Evolutionary conservation across 2,113 vertebrate genomes (phyloP), one percentile per base, ranked within the genome.

Genomic region (Zosterops borbonicus): DNA sequence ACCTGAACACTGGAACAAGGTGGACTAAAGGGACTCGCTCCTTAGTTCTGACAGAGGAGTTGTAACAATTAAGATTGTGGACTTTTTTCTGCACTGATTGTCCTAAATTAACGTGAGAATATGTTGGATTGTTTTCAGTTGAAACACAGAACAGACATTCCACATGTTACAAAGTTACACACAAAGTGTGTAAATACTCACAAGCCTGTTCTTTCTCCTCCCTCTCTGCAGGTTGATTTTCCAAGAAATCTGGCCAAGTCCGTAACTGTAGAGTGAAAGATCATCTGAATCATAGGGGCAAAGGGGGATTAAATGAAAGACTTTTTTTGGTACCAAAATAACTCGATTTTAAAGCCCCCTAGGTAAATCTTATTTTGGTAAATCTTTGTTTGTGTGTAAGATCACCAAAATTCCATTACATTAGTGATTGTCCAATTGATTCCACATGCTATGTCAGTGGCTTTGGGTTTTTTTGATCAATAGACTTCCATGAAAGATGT

Each of bases 231-330:
- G 99, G 99, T 99, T 97, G 99, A 99, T 98, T 99, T 99, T 75
- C 99, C 99, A 92, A 98, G 99, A 98, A 99, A 99, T 97, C 98
- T 99, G 98, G 99, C 99, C 97, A 99, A 99, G 97, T 99, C 99
- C 17, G 99, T 99, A 94, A 99, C 99, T 22, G 99, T 99, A 58
- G 99, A 99, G 97, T 99, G 98, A 99, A 77, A 96, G 47, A 42
- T 28, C 92, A 89, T 69, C 96, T 47, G 91, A 95, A 75, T 94
- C 55, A 74, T 87, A 88, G 85, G 93, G 87, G 59, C 84, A 93
- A 86, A 33, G 93, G 94, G 91, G 91, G 89, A 74, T 92, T 83
- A 80, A 96, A 91, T 78, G 96, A 93, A 93, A 97, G 96, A 98
- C 95, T 97, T 71, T 96, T 97, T 97, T 98, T 98, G 97, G 75